A percentile compares a stretch with the other conserved stretches of the same genome.
These are phyloP conservation scores for Orchesella flavescens DNA, from an alignment of 2,888 invertebrate genomes.

Conservation along the genomic window DNA sequence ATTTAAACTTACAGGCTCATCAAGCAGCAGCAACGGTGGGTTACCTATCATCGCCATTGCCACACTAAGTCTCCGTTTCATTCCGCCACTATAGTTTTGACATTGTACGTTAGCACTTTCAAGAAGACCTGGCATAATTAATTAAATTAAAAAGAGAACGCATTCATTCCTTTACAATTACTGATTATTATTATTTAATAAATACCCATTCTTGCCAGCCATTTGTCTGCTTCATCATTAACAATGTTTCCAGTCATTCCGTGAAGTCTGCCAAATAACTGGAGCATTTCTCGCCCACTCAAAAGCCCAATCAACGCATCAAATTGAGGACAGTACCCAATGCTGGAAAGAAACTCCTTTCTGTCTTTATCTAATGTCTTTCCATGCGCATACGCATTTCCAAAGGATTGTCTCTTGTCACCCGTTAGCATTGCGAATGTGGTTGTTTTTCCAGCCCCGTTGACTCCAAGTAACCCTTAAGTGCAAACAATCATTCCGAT, in stretches of 20 bases:
- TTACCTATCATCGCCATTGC: conserved; percentile 84
- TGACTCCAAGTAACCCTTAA: no score
- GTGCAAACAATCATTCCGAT: no score
- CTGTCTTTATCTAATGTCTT: not conserved
- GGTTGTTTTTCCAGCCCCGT: not conserved
- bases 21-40: conserved; percentile 81
- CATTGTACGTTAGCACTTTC: conserved; percentile 66
- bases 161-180: no score
- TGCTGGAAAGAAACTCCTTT: conserved; percentile 23
- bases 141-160: no score
- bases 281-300: conserved; percentile 84
- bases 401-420: conserved; percentile 73
- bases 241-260: conserved; percentile 77
- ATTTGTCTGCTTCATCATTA: conserved; percentile 52
- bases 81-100: conserved; percentile 82
- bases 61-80: conserved; percentile 84
- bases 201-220: conserved; percentile 67
- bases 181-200: no score
- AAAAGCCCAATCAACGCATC: conserved; percentile 86
- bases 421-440: not conserved
- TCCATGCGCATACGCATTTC: conserved; percentile 73
- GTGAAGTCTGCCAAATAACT: conserved; percentile 82
- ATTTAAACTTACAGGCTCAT: conserved; percentile 78
- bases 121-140: conserved; percentile 67
- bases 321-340: conserved; percentile 94